Base-by-base conservation (phyloP, 2,113 vertebrate genomes). In the Leuciscus idus region DNA sequence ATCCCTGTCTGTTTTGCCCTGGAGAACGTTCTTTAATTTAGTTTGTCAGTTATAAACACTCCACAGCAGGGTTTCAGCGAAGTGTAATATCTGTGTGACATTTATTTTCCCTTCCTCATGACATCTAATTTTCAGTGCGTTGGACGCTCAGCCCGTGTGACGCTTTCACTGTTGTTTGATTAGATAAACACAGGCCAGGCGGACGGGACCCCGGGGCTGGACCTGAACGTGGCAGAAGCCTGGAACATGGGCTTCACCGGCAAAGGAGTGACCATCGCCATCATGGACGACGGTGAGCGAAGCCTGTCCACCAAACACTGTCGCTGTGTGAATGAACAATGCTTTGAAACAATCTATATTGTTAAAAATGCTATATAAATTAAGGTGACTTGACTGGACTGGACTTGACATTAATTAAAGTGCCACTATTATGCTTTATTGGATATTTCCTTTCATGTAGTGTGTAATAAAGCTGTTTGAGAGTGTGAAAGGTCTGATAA, bases 131-230 rank as follows among this genome's bases (percentile, higher is more conserved):
- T 90, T 83, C n/a, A 88, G 85, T 81, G 88, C 78, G 85, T 88
- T 86, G 84, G 87, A 84, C 76, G 62, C 62, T 81, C 57, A 64
- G 26, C 88, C 86, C 74, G 46, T 91, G 83, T 89, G 62, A 94
- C 72, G 28, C 88, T 85, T 90, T 87, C 89, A 81, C 23, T 94
- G 89, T 92, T 93, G 91, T 91, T 89, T 50, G 90, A 92, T 94
- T 94, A 99, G 98, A 97, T 99, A 93, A 99, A 99, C 93, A 99
- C 98, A 28, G 98, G 98, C 80, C 98, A 99, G 94, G 98, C 98
- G 76, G 98, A 99, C 87, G 98, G 98, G 73, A 99, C 98, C 84
- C 98, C 98, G 48, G 98, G 98, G 85, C 94, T 99, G 90, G 98
- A 99, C 91, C 95, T 99, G 86, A 99, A 99, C 83, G 98, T 99